Percentiles rank a stretch among this genome's conserved stretches.
Evolutionary conservation across 2,797 vertebrate genomes (phyloP).

Genomic region (Dryobates pubescens): DNA sequence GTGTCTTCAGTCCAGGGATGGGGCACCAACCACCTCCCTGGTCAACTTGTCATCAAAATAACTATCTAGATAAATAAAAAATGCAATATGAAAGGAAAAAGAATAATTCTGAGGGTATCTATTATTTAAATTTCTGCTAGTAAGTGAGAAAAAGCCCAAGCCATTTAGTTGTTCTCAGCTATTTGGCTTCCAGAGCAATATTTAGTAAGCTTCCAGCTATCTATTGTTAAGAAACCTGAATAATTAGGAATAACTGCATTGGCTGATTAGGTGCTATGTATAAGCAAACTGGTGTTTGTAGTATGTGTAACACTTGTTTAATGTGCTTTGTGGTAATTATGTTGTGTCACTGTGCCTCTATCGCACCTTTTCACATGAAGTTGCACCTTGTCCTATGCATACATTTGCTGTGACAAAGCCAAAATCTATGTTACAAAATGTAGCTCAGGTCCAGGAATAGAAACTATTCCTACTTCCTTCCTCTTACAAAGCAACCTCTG

Average conservation of each 20-base stretch:
- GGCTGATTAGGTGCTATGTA: background rate
- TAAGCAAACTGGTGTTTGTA: background rate
- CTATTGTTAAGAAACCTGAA: background rate
- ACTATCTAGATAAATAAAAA: background rate
- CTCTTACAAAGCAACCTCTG: background rate
- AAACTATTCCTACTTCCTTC: background rate
- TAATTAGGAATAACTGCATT: slow-evolving; percentile 1
- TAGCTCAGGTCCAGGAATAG: background rate
- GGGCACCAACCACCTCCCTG: too few species aligned
- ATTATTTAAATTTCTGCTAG: background rate
- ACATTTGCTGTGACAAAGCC: background rate
- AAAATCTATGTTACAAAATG: background rate
- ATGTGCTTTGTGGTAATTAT: background rate
- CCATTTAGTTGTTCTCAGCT: background rate
- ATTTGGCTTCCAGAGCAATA: background rate
- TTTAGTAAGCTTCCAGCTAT: background rate
- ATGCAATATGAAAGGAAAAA: background rate
- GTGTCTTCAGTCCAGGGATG: too few species aligned
- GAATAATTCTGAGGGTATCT: background rate
- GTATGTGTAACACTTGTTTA: background rate
- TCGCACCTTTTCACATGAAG: background rate
- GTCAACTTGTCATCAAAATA: background rate
- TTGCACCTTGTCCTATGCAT: background rate
- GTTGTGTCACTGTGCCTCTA: background rate
- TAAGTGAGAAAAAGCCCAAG: background rate